Base-by-base conservation (phyloP, 2,888 invertebrate species). In the Liopterus haemorrhoidalis region DNA sequence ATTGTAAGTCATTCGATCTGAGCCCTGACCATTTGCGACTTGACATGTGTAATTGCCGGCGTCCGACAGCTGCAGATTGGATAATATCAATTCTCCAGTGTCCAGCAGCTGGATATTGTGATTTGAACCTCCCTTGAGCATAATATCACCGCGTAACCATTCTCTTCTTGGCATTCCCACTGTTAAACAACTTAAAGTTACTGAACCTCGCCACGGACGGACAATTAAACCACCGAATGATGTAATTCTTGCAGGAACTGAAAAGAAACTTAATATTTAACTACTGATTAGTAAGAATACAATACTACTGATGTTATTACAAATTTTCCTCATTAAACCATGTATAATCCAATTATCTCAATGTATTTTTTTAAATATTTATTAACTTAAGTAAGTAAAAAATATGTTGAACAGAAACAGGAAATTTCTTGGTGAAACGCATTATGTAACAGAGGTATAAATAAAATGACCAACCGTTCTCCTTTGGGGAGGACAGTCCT, bases 21-120 rank as follows among this genome's bases (percentile, higher is more conserved):
- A 76, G 15, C 83, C 82, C 42, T 80, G 74, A 15, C 76, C 76
- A 56, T 84, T 84, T 57, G 82, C 81, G 21, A 75, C 75, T 58
- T 79, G 79, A 56, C 84, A 85, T 4, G 81, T 81, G 58, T 83
- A 85, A 63, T 85, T 85, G 24, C 79, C 82, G 2, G 76, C 71
- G 59, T 84, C 82, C 0, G 74, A 68, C 4, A 76, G 68, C 59
- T 81, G 80, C 9, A 83, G 65, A 58, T 75, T 78, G 1, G 78
- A 73, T 2, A 83, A 67, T 22, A 81, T 74, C 33, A 83, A 60
- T 57, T 82, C 82, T 0, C 82, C 82, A 1, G 76, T 73, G 49
- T 80, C 80, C 35, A 80, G 62, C 6, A 81, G 62, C 58, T 81
- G 80, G 1, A 75, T 69, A 54, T 80, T 81, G 49, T 78, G 75